Evolutionary conservation across 1,140 invertebrate species (phyloP).

Genomic region (Papilio aristodemus): DNA sequence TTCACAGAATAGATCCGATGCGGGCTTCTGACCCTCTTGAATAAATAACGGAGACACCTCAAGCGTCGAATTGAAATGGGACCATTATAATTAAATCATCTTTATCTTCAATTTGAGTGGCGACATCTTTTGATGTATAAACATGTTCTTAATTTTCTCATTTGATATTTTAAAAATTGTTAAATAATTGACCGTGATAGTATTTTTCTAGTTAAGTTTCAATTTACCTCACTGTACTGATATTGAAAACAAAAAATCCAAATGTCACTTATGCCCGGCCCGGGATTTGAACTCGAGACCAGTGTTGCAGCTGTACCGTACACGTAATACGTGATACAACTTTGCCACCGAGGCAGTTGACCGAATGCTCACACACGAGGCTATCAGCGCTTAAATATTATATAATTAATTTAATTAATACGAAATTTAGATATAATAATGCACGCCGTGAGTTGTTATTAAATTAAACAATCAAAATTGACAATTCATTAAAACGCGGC

Average conservation of each 20-base stretch:
- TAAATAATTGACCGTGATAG: too few species aligned
- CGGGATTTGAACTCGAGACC: too few species aligned
- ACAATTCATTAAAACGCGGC: slow-evolving; percentile 4
- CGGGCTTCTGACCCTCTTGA: slow-evolving; percentile 5
- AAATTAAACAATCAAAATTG: slow-evolving; percentile 10
- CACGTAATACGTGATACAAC: too few species aligned
- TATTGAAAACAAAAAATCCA: too few species aligned
- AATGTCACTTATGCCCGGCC: too few species aligned
- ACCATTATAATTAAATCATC: slow-evolving; percentile 9
- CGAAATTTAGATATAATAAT: not conserved
- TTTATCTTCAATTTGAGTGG: not conserved
- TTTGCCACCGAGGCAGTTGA: too few species aligned
- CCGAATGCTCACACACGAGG: not conserved
- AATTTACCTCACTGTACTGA: too few species aligned
- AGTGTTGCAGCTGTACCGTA: too few species aligned
- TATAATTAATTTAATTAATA: not conserved
- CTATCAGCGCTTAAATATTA: not conserved
- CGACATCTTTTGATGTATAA: not conserved
- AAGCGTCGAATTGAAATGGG: slow-evolving; percentile 15
- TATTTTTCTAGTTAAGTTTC: too few species aligned
- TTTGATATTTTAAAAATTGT: not conserved
- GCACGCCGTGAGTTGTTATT: not conserved
- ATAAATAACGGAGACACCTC: slow-evolving; percentile 21
- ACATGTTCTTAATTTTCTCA: not conserved
- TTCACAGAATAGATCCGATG: not conserved